phyloP scores from a whole-genome alignment of 2,888 invertebrate genomes.

The Calliphora vomitoria region DNA sequence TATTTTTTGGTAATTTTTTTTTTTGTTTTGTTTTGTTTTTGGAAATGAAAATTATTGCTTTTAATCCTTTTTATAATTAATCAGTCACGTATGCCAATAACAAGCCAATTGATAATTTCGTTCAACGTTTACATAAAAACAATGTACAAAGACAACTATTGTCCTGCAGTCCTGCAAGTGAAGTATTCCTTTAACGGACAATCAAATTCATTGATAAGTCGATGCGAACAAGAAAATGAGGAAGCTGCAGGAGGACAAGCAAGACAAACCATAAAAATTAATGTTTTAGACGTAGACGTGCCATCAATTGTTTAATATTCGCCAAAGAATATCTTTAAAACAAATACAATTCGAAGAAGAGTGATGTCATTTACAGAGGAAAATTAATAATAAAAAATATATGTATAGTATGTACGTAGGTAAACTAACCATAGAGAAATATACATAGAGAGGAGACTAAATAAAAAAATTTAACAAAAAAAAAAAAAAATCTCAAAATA shows the following conservation, averaged over 20 bases:
- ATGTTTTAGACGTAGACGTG: constrained; percentile 68
- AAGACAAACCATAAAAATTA: constrained; percentile 31
- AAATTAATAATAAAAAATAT: constrained; percentile 22
- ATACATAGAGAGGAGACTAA: too few relatives aligned
- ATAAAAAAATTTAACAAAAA: too few relatives aligned
- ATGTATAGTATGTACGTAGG: neutral
- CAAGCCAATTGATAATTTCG: constrained; percentile 47
- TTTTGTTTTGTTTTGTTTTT: neutral
- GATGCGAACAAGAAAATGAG: constrained; percentile 25
- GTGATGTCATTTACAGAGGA: constrained; percentile 62
- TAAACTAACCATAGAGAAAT: too few relatives aligned
- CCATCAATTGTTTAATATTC: constrained; percentile 60
- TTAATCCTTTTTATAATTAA: constrained; percentile 83
- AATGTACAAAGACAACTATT: constrained; percentile 19
- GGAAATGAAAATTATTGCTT: constrained; percentile 64
- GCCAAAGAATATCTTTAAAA: constrained; percentile 24
- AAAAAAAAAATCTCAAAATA: too few relatives aligned
- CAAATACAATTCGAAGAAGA: constrained; percentile 38
- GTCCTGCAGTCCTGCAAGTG: constrained; percentile 25
- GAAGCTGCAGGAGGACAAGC: neutral
- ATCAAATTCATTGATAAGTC: constrained; percentile 42
- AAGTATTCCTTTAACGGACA: constrained; percentile 40
- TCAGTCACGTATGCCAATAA: constrained; percentile 82
- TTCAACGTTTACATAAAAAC: constrained; percentile 32
- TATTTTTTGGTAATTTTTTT: constrained; percentile 23